Percentiles rank a stretch among this genome's conserved stretches.
These are phyloP conservation scores for Acrossocheilus fasciatus DNA, from an alignment of 2,797 vertebrate species.

Conservation along the genomic window DNA sequence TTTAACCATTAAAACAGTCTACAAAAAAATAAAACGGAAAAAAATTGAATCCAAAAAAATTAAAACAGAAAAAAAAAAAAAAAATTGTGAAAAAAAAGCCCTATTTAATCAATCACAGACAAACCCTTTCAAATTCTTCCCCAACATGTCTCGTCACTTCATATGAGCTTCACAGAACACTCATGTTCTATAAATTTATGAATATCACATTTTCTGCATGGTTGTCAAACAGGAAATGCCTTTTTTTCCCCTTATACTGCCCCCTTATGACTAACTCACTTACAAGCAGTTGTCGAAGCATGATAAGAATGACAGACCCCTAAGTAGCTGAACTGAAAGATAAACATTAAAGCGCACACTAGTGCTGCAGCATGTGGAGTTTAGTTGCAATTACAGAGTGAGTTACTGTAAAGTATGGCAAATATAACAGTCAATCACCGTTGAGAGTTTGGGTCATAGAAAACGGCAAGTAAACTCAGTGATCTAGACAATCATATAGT, in stretches of 20 bases:
- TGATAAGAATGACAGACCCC: neutral
- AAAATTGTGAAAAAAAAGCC: too few species aligned
- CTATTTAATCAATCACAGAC: neutral
- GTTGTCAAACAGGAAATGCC: neutral
- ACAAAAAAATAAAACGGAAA: neutral
- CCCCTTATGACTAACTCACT: neutral
- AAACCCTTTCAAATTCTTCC: neutral
- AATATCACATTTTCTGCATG: neutral
- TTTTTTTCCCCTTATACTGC: neutral
- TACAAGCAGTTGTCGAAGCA: neutral
- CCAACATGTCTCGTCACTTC: neutral
- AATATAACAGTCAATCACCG: neutral
- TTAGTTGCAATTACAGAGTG: neutral
- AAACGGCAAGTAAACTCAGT: too few species aligned
- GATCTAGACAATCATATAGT: too few species aligned
- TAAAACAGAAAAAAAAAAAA: too few species aligned
- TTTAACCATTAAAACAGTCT: neutral
- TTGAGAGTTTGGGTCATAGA: neutral
- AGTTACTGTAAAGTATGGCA: neutral
- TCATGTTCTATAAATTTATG: neutral
- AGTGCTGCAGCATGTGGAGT: neutral
- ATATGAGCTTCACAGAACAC: neutral
- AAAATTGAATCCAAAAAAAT: too few species aligned
- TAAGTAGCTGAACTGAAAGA: neutral
- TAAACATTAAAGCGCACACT: neutral